Percentiles rank a stretch among this genome's conserved stretches.
phyloP scores from a whole-genome alignment of 2,113 vertebrate species.

The Sebastes fasciatus region DNA sequence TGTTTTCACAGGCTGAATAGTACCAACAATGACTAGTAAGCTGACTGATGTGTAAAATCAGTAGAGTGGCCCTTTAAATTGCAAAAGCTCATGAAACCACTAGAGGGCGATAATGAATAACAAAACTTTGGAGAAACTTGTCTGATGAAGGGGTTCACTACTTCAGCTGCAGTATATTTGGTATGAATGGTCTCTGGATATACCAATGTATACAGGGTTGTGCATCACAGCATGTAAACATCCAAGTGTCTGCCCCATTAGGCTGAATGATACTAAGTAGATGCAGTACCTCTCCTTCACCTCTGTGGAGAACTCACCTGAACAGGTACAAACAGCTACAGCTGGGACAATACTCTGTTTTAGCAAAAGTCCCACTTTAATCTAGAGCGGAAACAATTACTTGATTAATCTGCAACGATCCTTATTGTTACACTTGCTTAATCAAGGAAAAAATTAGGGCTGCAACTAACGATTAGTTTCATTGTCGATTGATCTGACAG shows the following conservation, averaged over 20 bases:
- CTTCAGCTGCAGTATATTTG: background rate
- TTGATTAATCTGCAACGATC: too few relatives aligned
- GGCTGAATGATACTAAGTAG: background rate
- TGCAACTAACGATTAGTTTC: too few relatives aligned
- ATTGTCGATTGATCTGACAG: too few relatives aligned
- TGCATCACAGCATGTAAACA: background rate
- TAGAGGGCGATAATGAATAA: constrained; percentile 65
- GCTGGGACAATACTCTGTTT: background rate
- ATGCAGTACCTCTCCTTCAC: background rate
- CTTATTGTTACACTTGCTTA: too few relatives aligned
- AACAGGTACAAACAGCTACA: background rate
- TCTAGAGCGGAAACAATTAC: background rate
- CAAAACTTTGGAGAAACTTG: background rate
- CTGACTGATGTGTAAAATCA: background rate
- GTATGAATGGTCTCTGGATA: background rate
- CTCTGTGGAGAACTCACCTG: background rate
- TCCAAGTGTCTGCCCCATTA: background rate
- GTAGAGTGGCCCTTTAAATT: background rate
- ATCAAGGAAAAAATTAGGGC: too few relatives aligned
- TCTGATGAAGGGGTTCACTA: background rate
- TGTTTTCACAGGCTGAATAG: background rate
- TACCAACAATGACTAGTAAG: background rate
- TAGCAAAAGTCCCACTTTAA: too few relatives aligned
- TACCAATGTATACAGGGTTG: background rate
- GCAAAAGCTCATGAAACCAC: constrained; percentile 47